Base-by-base conservation (phyloP, 2,888 invertebrate species). In the Corbicula japonica region DNA sequence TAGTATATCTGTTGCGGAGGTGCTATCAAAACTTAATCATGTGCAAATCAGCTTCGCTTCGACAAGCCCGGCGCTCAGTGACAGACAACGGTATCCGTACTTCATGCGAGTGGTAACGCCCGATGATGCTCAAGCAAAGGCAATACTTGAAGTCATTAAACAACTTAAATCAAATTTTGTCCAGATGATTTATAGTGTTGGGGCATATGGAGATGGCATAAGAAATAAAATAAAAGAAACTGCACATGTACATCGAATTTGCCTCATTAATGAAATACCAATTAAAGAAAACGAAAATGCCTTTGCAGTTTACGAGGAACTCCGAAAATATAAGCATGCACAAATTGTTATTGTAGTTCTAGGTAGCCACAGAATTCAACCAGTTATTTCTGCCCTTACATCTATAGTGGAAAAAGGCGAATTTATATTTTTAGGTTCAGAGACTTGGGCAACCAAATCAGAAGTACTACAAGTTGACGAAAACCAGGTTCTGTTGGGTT, bases 371-470 rank as follows among this genome's bases (percentile, higher is more conserved):
- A 62, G 74, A 1, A 23, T 79, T 5, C 10, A 28, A 18, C 54
- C 28, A 6, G 44, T 80, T 0, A 58, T 80, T 21, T 2, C 21
- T 1, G 60, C 50, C n/a, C 15, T 84, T 1, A 34, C 58, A 3
- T 21, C 26, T 15, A 69, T 80, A 48, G 15, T 28, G 10, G 26
- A 69, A 0, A 58, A 41, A 48, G 84, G 82, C 2, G 77, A 84
- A 18, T 86, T 84, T 30, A 30, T 86, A 8, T 84, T 84, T 28
- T 80, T 86, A 46, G 86, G 82, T 2, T 86, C 86, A 1, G 80
- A 80, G 44, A 65, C 82, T 15, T 84, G 79, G 80, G 74, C 75
- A 23, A 68, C 48, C 10, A 75, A 63, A 21, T 12, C 10, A 0
- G 65, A 73, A 12, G 30, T 79, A 1, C 10, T 84, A 4, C 10